Base-by-base conservation (phyloP, 2,797 vertebrate genomes). In the Anguilla pacifica region DNA sequence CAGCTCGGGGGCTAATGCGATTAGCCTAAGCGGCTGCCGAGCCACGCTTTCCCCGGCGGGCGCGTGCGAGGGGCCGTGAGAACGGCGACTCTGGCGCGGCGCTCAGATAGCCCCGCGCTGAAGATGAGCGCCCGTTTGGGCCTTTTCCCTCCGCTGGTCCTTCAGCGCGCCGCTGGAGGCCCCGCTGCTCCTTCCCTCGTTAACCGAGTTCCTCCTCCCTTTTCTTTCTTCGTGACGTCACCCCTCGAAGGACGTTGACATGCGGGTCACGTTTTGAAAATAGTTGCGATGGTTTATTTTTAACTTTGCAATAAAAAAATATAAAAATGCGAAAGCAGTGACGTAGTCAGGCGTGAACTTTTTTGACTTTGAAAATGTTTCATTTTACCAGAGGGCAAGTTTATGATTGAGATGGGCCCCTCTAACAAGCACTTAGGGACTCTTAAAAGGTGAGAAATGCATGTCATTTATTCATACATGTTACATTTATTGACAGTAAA, bases 1-100 rank as follows among this genome's bases (percentile, higher is more conserved):
- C 61, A 22, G 13, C 19, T 64, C 77, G 28, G 28, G 55, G 19
- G 77, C 79, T 92, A 90, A 92, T 92, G 91, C 86, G 87, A 90
- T 91, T 91, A 91, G 22, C 85, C 57, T 91, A 90, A 90, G 86
- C 89, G 87, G 90, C 51, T 59, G 85, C 53, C 86, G 83, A 89
- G 87, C 85, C 67, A 51, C 88, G 83, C 46, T 67, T 77, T 88
- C 86, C 35, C 85, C 67, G 31, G 43, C 79, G 64, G 51, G 39
- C 1, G 17, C 31, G 83, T 85, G 28, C 2, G 15, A 19, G 31
- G 51, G 6, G 7, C 39, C 35, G 22, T 1, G 53, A 7, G 43
- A 39, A 77, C 31, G 4, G 17, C 55, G 17, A 7, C 28, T 31
- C 67, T 43, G 72, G 43, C 28, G 72, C 2, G 72, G 5, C n/a